Evolutionary conservation across 2,113 vertebrate species (phyloP).

Genomic region (Pygathrix nemaeus): DNA sequence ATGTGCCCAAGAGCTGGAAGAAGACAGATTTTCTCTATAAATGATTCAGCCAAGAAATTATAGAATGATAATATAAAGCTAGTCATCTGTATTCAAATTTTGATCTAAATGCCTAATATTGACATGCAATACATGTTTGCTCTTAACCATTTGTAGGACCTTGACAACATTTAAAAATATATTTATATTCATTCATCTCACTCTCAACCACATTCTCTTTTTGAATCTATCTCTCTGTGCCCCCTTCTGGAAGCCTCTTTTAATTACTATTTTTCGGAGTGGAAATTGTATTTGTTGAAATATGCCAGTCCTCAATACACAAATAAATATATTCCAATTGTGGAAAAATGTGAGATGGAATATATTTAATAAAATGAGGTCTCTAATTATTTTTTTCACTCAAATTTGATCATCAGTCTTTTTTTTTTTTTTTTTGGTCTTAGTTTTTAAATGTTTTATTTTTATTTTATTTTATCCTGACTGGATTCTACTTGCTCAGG

Average conservation of each 20-base stretch:
- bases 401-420: not conserved
- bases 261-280: not conserved
- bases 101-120: not conserved
- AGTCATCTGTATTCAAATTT: not conserved
- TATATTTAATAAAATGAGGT: not conserved
- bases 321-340: not conserved
- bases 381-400: not conserved
- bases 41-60: not conserved
- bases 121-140: not conserved
- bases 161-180: not conserved
- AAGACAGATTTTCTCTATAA: not conserved
- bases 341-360: not conserved
- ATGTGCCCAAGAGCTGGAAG: not conserved
- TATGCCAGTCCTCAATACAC: not conserved
- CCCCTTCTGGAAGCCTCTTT: not conserved
- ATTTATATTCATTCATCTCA: not conserved
- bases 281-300: not conserved
- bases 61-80: not conserved
- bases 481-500: not conserved
- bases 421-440: not conserved
- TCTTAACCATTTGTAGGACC: not conserved
- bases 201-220: not conserved
- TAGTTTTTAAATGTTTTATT: not conserved
- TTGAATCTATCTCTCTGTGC: not conserved
- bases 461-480: not conserved